A percentile compares a stretch with the other conserved stretches of the same genome.
These are phyloP conservation scores for Agrochola lychnidis DNA, from an alignment of 2,888 invertebrate genomes.

Conservation along the genomic window DNA sequence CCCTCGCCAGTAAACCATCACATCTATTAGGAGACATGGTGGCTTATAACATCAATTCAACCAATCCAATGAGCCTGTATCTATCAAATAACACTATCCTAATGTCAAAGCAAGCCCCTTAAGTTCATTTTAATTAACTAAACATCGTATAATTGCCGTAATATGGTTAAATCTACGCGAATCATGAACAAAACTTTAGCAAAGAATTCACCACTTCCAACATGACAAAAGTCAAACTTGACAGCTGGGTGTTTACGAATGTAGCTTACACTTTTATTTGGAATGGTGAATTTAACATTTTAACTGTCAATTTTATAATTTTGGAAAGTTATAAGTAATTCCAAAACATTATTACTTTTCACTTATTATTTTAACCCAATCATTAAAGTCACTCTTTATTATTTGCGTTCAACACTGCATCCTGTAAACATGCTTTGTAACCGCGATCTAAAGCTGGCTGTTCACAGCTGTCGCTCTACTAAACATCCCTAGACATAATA, in stretches of 20 bases:
- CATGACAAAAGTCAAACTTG: conserved; percentile 89
- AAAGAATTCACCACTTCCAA: conserved; percentile 85
- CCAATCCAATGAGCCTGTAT: conserved; percentile 68
- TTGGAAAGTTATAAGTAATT: not conserved
- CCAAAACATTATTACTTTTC: not conserved
- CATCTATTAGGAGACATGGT: conserved; percentile 89
- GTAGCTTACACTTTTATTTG: not conserved
- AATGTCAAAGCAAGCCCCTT: conserved; percentile 74
- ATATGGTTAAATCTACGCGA: conserved; percentile 78
- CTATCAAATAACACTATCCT: conserved; percentile 73
- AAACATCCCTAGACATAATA: too few species aligned
- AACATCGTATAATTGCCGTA: conserved; percentile 72
- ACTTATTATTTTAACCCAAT: not conserved
- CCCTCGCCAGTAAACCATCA: conserved; percentile 95
- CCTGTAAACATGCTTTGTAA: conserved; percentile 22
- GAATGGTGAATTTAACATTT: not conserved
- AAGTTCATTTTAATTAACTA: conserved; percentile 77
- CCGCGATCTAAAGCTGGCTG: conserved; percentile 16
- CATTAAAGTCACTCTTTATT: not conserved
- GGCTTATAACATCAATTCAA: conserved; percentile 78
- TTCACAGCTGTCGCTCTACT: conserved; percentile 41
- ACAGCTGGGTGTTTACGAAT: conserved; percentile 67
- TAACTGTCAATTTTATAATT: not conserved
- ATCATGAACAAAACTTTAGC: conserved; percentile 80
- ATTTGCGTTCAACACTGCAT: not conserved